Percentiles rank a stretch among this genome's conserved stretches.
phyloP scores from a whole-genome alignment of 2,113 vertebrate genomes.

The Spilogale gracilis region DNA sequence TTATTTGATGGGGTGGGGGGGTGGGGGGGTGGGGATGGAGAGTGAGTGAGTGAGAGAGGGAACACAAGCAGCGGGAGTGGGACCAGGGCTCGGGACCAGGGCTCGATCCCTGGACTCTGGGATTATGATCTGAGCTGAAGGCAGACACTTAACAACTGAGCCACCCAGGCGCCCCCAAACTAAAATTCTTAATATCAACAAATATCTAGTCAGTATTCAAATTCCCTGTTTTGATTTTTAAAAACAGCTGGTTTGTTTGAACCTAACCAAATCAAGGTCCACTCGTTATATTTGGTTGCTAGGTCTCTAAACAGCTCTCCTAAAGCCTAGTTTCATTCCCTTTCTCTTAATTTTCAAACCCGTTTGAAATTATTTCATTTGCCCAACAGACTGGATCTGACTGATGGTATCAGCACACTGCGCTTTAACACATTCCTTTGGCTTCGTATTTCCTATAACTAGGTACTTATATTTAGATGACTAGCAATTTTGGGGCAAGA shows the following conservation, averaged over 20 bases:
- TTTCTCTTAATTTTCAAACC: neutral
- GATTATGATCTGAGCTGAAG: neutral
- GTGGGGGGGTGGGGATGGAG: too few species aligned
- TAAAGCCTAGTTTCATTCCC: neutral
- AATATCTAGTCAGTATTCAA: conserved; percentile 19
- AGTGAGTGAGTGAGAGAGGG: too few species aligned
- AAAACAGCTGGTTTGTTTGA: neutral
- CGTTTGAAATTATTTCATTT: conserved; percentile 10
- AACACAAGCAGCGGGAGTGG: too few species aligned
- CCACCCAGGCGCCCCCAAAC: neutral
- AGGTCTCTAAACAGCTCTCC: neutral
- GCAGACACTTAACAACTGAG: neutral
- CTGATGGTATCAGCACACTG: neutral
- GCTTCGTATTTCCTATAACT: neutral
- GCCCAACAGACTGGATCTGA: neutral
- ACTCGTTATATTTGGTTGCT: neutral
- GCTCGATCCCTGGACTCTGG: neutral
- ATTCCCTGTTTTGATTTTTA: neutral
- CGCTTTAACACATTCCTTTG: neutral
- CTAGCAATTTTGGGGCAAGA: conserved; percentile 4
- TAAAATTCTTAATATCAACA: conserved; percentile 1
- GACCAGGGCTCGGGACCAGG: neutral
- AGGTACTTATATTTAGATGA: neutral
- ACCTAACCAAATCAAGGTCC: neutral
- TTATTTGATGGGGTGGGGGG: too few species aligned